Evolutionary conservation across 2,113 vertebrate species (phyloP), one percentile per base, ranked within the genome.

Genomic region (Daphoenositta chrysoptera): DNA sequence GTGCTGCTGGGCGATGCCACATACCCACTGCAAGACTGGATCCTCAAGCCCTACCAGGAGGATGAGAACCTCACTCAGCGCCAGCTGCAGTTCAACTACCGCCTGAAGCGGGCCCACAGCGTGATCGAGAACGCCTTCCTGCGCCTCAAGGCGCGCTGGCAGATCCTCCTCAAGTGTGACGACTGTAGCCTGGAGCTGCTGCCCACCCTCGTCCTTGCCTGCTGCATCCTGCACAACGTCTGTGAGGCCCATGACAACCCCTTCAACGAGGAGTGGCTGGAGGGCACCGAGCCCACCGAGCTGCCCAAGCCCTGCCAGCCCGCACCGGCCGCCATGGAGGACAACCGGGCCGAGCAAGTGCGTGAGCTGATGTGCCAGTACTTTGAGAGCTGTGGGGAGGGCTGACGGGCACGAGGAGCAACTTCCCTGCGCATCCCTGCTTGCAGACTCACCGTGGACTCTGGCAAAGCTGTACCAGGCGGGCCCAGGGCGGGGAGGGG

Each of bases 361-460:
- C 95, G 98, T 1, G 94, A 94, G 11, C 98, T 98, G 35, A 98
- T 98, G 97, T 98, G 98, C 87, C 94, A 98, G 54, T 98, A 98
- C 93, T 99, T 99, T 5, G 90, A 98, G 66, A 98, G 96, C 89
- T 96, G 97, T 0, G 96, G 98, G 68, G 96, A 97, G 65, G 92
- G 96, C 80, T 96, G 96, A 97, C 0, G 3, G 58, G 47, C 20
- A 37, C 0, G 1, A 19, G 22, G 14, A 69, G 27, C 27, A 31
- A 4, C 45, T 21, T 51, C 69, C 31, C 6, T 10, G 20, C 0
- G 0, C 44, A 4, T 35, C 45, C 12, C 28, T 28, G 61, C 70
- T 87, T 23, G 0, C 2, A 2, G 51, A 58, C 68, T 61, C 23
- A 28, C 20, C 0, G 0, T 3, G 6, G 75, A 68, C 87, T 47